Evolutionary conservation across 2,113 vertebrate genomes (phyloP).

Genomic region (Phycodurus eques): DNA sequence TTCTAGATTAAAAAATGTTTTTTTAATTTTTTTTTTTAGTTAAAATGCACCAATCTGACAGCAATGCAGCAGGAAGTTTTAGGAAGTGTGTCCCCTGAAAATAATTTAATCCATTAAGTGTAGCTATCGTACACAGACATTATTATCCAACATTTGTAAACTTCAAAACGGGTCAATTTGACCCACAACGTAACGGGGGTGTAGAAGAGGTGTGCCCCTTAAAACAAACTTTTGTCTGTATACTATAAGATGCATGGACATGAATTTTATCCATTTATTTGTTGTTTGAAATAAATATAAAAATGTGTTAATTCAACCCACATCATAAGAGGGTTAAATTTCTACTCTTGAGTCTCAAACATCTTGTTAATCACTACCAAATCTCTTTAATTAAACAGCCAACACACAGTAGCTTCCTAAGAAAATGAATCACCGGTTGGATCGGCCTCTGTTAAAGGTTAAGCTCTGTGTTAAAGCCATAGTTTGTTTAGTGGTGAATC

Average conservation of each 20-base stretch:
- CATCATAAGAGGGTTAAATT: not conserved
- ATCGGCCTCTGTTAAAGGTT: not conserved
- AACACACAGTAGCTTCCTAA: slow-evolving; percentile 29
- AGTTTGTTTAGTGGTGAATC: not conserved
- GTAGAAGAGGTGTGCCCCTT: too few species aligned
- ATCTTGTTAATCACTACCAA: slow-evolving; percentile 31
- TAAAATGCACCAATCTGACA: too few species aligned
- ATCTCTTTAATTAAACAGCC: slow-evolving; percentile 44
- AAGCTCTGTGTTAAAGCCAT: not conserved
- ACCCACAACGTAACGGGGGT: not conserved
- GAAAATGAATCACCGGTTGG: slow-evolving; percentile 20
- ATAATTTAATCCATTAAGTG: too few species aligned
- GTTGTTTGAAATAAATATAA: too few species aligned
- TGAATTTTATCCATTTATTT: not conserved
- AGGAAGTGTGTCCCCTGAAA: too few species aligned
- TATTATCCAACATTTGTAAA: not conserved
- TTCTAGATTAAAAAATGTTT: too few species aligned
- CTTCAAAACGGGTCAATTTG: not conserved
- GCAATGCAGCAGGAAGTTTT: too few species aligned
- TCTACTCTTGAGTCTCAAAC: not conserved
- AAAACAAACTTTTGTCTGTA: too few species aligned
- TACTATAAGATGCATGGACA: too few species aligned
- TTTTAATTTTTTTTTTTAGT: too few species aligned
- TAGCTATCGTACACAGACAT: too few species aligned
- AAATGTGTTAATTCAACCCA: not conserved